Base-by-base conservation (phyloP, 1,140 invertebrate species). In the Cotesia typhae region DNA sequence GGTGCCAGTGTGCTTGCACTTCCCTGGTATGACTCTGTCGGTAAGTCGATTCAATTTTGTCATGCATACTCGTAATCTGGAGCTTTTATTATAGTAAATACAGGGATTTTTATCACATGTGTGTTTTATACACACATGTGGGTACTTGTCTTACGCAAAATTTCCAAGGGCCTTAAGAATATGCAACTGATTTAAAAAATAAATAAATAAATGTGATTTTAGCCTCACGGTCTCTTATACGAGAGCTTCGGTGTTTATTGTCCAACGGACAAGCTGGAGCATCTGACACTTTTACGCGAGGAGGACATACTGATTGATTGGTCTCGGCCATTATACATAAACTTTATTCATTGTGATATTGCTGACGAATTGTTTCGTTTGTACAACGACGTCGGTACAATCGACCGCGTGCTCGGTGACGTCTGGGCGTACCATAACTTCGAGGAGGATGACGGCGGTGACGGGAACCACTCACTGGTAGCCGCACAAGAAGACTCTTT, bases 241-340 rank as follows among this genome's bases (percentile, higher is more conserved):
- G 93, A 94, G 83, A 94, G 93, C 78, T 92, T 95, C 78, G 92
- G 92, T 68, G 92, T 94, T 71, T 95, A 94, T 85, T 94, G 93
- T 87, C 93, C 94, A 37, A 90, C 89, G 75, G 90, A 92, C 80
- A 89, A 90, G 72, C 85, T 93, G 72, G 92, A 94, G 63, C 85
- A 89, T 76, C 88, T 94, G 75, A 88, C 91, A 77, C 82, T 94
- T 71, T 79, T 95, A 76, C 89, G 90, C 65, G 89, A 90, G 52
- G 94, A 94, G 84, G 92, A 94, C 84, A 80, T 92, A 35, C 88
- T 95, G 65, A 89, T 94, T 67, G 92, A 94, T 85, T 94, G 93
- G 90, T 89, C 89, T 66, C 89, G 90, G 81, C 92, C 93, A 60
- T 84, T 95, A 80, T 95, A 93, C 88, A 90, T 94, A 83, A 94